Conservation (phyloP, 2,113 vertebrate genomes). For the Eurypyga helias region DNA sequence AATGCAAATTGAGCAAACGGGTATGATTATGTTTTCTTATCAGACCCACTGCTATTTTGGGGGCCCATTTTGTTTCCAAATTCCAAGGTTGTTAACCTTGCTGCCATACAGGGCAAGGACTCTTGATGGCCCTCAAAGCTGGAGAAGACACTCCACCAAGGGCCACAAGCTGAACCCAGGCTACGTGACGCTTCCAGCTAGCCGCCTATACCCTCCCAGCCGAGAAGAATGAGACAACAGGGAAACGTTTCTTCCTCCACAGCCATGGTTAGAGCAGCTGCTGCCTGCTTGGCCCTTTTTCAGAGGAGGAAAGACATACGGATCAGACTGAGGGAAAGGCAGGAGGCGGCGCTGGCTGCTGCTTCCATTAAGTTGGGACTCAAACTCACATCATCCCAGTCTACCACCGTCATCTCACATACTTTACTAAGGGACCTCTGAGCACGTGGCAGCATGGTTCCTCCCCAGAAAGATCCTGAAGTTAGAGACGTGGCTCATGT, state of each 20-base stretch:
- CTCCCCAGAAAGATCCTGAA: background rate
- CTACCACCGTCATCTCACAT: background rate
- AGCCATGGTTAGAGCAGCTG: background rate
- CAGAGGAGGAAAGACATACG: background rate
- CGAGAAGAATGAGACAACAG: background rate
- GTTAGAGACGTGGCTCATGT: background rate
- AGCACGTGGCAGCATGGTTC: background rate
- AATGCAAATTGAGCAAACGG: background rate
- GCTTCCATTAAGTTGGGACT: background rate
- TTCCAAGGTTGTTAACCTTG: background rate
- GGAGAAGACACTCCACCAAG: background rate
- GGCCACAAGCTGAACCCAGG: background rate
- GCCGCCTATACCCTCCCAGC: background rate
- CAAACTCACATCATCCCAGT: background rate
- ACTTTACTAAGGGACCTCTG: background rate
- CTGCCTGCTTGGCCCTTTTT: background rate
- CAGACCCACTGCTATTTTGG: background rate
- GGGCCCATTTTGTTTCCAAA: background rate
- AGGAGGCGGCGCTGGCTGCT: background rate
- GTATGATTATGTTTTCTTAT: background rate
- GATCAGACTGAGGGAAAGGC: background rate
- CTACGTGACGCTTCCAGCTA: rapidly evolving
- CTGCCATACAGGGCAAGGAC: rapidly evolving
- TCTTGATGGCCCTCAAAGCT: background rate
- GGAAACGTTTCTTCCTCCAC: background rate